These are phyloP conservation scores for Phengaris alcon DNA, from an alignment of 2,888 invertebrate genomes.

Conservation along the genomic window DNA sequence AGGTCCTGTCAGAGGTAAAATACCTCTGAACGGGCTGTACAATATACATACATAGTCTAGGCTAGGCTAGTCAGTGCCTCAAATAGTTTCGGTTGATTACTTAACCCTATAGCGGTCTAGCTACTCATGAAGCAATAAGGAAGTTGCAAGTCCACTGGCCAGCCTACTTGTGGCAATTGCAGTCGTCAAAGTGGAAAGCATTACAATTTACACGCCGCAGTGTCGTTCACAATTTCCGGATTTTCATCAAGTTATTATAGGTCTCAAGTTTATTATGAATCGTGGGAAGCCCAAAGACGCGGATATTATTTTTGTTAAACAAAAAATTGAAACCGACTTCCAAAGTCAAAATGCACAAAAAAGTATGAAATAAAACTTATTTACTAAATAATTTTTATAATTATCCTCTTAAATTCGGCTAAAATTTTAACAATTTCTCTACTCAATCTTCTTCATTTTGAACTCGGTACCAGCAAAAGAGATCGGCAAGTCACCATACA, in stretches of 20 bases:
- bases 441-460: no score
- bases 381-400: no score
- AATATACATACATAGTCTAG: no score
- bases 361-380: no score
- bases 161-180: slow-evolving; percentile 2
- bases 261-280: neutral
- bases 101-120: neutral
- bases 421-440: no score
- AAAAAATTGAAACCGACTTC: no score
- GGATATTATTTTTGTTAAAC: neutral
- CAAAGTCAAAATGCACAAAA: no score
- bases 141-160: neutral
- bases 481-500: no score
- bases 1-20: no score
- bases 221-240: neutral
- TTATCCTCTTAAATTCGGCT: no score
- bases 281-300: neutral
- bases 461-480: no score
- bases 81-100: neutral
- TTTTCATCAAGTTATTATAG: neutral
- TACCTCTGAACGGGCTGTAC: no score
- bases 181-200: neutral
- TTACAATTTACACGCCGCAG: neutral
- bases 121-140: neutral
- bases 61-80: neutral